Base-by-base conservation (phyloP, 2,888 invertebrate genomes). In the Diogma glabrata region DNA sequence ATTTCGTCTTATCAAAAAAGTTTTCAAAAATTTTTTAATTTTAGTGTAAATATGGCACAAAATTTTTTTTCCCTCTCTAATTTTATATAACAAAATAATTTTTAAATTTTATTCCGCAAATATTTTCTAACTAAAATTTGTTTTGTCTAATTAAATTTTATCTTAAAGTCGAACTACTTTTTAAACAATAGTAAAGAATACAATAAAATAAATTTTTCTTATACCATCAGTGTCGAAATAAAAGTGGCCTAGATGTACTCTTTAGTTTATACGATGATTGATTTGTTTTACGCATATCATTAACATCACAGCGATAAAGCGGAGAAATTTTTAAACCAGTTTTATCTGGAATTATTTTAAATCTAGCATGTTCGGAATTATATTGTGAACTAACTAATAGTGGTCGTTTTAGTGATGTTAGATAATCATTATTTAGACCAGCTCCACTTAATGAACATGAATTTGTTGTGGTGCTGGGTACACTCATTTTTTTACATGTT, bases 321-420 rank as follows among this genome's bases (percentile, higher is more conserved):
- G 77, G 76, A 49, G 76, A 74, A 53, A 77, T 75, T 60, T 73
- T 74, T 8, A 77, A 63, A 36, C 76, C 77, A 54, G 72, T 75
- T 61, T 74, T 75, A 57, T 73, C 70, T 33, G 75, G 74, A 47
- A 75, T 72, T 46, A 75, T 74, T 60, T 71, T 70, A 49, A 72
- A 72, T 50, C 69, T 69, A 4, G 72, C 69, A 57, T 69, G 69
- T 46, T 70, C 72, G 62, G 57, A 67, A 67, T 54, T 70, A 69
- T 2, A 70, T 20, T 73, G 65, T 53, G 70, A 68, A 22, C 75
- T 74, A 7, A 77, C 75, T 19, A 76, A 71, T 56, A 78, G 70
- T 2, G 78, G 72, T 1, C 62, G 72, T 68, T 69, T 77, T 72
- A 63, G 72, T 19, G 70, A 70, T 47, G 56, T 53, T 20, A 69